A percentile compares a stretch with the other conserved stretches of the same genome.
Conservation (phyloP, 2,113 vertebrate species). For the Nothobranchius kuhntae region DNA sequence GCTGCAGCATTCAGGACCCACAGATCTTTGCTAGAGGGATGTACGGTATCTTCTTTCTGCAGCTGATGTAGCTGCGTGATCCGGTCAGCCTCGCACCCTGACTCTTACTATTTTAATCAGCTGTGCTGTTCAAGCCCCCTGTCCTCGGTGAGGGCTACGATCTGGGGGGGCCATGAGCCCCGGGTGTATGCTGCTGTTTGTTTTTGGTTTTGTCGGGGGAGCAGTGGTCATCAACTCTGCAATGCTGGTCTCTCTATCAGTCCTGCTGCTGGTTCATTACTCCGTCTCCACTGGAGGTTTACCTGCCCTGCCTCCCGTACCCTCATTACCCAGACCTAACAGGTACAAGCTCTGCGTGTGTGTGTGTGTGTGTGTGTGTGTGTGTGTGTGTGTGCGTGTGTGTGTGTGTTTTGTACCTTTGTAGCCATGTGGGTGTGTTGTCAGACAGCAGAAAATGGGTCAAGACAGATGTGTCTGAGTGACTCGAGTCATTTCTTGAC, state of each 20-base stretch:
- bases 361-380: too few relatives aligned
- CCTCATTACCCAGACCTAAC: conserved; percentile 88
- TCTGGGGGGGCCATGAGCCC: conserved; percentile 95
- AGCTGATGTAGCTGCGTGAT: background rate
- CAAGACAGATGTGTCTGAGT: conserved; percentile 16
- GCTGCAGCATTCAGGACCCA: background rate
- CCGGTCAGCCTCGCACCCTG: background rate
- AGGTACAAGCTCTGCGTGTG: conserved; percentile 80
- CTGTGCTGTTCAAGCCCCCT: conserved; percentile 36
- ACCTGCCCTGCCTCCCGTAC: conserved; percentile 86
- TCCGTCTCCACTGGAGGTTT: conserved; percentile 89
- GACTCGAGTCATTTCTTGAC: conserved; percentile 13
- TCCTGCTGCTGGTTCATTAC: conserved; percentile 98
- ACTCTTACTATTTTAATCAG: conserved; percentile 4
- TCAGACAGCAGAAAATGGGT: conserved; percentile 50
- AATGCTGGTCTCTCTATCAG: conserved; percentile 94
- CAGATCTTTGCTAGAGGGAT: background rate
- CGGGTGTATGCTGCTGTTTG: conserved; percentile 98
- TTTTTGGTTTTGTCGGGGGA: conserved; percentile 99
- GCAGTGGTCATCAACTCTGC: conserved; percentile 99
- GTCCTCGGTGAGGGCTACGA: conserved; percentile 81
- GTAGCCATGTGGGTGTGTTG: conserved; percentile 41
- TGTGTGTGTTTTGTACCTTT: background rate
- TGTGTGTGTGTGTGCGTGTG: too few relatives aligned
- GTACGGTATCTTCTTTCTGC: background rate